Base-by-base conservation (phyloP, 2,797 vertebrate genomes). In the Dermochelys coriacea region DNA sequence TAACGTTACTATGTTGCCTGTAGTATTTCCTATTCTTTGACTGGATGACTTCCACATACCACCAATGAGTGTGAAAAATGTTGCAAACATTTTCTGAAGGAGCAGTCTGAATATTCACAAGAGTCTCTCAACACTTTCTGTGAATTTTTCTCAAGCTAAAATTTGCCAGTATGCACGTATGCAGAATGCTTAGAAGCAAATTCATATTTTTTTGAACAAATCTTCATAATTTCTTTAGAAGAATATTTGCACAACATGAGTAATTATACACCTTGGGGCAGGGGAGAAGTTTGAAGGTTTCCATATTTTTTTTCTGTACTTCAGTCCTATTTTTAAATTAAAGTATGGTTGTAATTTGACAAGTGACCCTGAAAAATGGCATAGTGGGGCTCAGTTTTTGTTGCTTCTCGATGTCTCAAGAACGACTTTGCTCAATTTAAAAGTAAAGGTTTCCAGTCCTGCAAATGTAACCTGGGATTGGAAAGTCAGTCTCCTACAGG, bases 1-100 rank as follows among this genome's bases (percentile, higher is more conserved):
- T 29, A 82, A 9, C 16, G 21, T 52, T 47, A 34, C 23, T 88
- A 2, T 74, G 86, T 37, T 11, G n/a, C n/a, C 41, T 0, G 0
- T 29, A 51, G 4, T 19, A 0, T 47, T 31, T 84, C 78, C 59
- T 87, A 12, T 82, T 87, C 50, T 29, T 52, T 88, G 14, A 21
- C n/a, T 68, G 80, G 57, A 34, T 87, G 74, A 82, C 29, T 80
- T 45, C n/a, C 59, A 75, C 59, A 6, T 10, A 79, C 9, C 9
- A n/a, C n/a, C n/a, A 37, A 37, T 23, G 19, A 68, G n/a, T 21
- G 37, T 37, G 34, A 68, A 37, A 68, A 68, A 68, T 68, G 11
- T 15, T 86, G 16, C n/a, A 91, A 82, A 54, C 27, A 12, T 84
- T 87, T 80, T 3, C 15, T 71, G 8, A 84, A 18, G 25, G 64